These are phyloP conservation scores for Brevipalpus yothersi DNA, from an alignment of 1,140 invertebrate species.

Conservation along the genomic window DNA sequence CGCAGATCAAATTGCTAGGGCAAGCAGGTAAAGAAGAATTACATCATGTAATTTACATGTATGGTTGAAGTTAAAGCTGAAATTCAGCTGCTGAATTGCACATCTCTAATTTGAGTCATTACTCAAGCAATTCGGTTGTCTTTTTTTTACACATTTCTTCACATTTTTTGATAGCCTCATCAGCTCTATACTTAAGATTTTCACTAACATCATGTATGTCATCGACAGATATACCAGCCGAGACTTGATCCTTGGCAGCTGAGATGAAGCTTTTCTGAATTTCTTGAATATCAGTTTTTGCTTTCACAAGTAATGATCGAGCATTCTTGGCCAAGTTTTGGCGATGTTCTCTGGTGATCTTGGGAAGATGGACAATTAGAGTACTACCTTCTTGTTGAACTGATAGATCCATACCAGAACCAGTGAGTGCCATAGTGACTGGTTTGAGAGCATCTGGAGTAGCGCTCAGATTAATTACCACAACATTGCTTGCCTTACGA, in stretches of 20 bases:
- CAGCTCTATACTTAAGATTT: not conserved
- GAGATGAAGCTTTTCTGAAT: slow-evolving; percentile 46
- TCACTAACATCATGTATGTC: slow-evolving; percentile 16
- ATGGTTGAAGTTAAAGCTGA: no score
- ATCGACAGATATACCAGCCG: slow-evolving; percentile 30
- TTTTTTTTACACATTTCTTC: not conserved
- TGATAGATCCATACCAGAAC: slow-evolving; percentile 52
- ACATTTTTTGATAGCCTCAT: not conserved
- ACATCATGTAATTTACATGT: no score
- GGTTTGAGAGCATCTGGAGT: slow-evolving; percentile 8
- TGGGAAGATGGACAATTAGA: slow-evolving; percentile 60
- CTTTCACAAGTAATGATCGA: slow-evolving; percentile 50
- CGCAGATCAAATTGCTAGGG: no score
- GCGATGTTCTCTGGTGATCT: slow-evolving; percentile 72
- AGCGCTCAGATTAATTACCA: slow-evolving; percentile 3
- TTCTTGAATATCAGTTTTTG: slow-evolving; percentile 46
- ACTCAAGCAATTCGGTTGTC: not conserved
- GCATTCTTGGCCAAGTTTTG: slow-evolving; percentile 64
- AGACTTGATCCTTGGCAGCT: slow-evolving; percentile 31
- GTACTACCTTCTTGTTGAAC: slow-evolving; percentile 81
- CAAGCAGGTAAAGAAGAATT: no score
- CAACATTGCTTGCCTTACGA: not conserved
- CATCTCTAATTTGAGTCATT: not conserved
- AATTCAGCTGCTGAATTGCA: no score
- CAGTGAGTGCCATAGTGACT: not conserved